phyloP scores from a whole-genome alignment of 2,113 vertebrate species.

The Mormoops blainvillei region DNA sequence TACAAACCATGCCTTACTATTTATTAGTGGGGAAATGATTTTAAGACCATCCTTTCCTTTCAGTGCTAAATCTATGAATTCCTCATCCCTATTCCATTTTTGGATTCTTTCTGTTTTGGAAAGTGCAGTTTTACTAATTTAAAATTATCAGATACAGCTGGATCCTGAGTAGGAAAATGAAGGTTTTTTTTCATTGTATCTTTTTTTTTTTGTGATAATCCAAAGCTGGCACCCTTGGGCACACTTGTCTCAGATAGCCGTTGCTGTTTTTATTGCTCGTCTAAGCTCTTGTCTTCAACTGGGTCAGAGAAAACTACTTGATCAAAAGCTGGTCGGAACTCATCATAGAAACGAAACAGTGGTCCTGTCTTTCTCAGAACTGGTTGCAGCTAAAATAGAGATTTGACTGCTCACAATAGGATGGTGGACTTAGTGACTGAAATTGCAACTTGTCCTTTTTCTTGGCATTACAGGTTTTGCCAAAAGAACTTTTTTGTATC shows the following conservation, averaged over 20 bases:
- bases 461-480: constrained; percentile 36
- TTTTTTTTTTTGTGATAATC: constrained; percentile 43
- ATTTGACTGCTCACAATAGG: background rate
- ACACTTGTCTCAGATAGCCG: constrained; percentile 10
- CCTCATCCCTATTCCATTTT: constrained; percentile 24
- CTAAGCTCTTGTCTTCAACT: constrained; percentile 42
- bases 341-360: constrained; percentile 44
- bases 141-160: background rate
- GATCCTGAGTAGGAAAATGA: background rate
- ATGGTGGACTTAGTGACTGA: constrained; percentile 30
- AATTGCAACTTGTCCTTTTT: constrained; percentile 14
- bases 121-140: constrained; percentile 56
- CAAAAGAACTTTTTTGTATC: constrained; percentile 61
- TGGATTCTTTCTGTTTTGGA: constrained; percentile 38
- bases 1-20: constrained; percentile 64
- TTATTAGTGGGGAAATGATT: constrained; percentile 59
- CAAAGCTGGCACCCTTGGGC: background rate
- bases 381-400: background rate
- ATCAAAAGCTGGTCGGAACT: background rate
- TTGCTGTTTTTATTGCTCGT: background rate
- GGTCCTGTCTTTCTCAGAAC: background rate
- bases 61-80: background rate
- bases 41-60: constrained; percentile 56
- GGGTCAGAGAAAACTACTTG: constrained; percentile 30
- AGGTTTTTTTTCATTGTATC: constrained; percentile 37